These are phyloP conservation scores for Callinectes sapidus DNA, from an alignment of 2,888 invertebrate species.

Conservation along the genomic window DNA sequence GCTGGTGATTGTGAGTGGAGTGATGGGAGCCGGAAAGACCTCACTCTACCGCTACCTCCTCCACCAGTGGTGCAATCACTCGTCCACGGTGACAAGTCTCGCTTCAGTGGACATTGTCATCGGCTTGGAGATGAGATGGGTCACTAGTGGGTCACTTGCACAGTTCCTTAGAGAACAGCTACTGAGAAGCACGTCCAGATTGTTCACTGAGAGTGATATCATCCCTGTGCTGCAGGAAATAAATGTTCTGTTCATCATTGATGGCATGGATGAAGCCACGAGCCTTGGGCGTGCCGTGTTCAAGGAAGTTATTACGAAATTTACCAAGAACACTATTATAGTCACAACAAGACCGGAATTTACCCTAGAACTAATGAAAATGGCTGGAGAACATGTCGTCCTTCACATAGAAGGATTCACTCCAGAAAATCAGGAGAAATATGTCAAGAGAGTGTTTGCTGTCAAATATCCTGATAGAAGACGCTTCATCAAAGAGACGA, in stretches of 20 bases:
- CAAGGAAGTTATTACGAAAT: slow-evolving; percentile 58
- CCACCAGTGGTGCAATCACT: slow-evolving; percentile 63
- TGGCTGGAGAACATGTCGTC: slow-evolving; percentile 65
- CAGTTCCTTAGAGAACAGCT: slow-evolving; percentile 67
- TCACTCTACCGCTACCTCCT: slow-evolving; percentile 64
- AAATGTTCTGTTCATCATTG: slow-evolving; percentile 66
- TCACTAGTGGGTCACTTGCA: slow-evolving; percentile 54
- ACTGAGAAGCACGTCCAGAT: slow-evolving; percentile 46
- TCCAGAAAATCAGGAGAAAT: slow-evolving; percentile 43
- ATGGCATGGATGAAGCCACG: slow-evolving; percentile 68
- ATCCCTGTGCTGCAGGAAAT: slow-evolving; percentile 66
- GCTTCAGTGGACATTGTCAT: slow-evolving; percentile 59
- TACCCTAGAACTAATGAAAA: slow-evolving; percentile 62
- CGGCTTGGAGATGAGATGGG: slow-evolving; percentile 56
- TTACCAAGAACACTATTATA: slow-evolving; percentile 57
- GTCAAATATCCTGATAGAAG: slow-evolving; percentile 35
- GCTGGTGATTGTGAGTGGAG: slow-evolving; percentile 59
- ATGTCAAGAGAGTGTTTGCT: slow-evolving; percentile 59
- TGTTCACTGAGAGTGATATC: slow-evolving; percentile 62
- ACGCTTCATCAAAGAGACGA: neutral
- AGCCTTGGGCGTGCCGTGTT: slow-evolving; percentile 43
- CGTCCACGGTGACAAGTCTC: slow-evolving; percentile 48
- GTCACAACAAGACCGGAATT: slow-evolving; percentile 64
- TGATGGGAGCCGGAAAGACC: slow-evolving; percentile 67
- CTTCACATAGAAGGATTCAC: slow-evolving; percentile 60